Conservation (phyloP, 2,113 vertebrate species). For the Suricata suricatta region DNA sequence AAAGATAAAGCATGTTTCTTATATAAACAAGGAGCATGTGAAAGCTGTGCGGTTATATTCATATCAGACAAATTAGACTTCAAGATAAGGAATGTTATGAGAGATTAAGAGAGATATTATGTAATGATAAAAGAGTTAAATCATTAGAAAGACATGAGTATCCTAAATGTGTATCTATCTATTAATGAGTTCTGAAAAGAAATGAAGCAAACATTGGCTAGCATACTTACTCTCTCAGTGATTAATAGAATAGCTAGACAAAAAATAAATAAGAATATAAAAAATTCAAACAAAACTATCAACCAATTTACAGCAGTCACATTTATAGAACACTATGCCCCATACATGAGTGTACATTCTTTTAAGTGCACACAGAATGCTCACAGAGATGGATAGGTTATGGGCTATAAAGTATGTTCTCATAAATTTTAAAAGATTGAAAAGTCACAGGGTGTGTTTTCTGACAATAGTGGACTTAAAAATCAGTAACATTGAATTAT, state of each 20-base stretch:
- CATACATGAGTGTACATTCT: neutral
- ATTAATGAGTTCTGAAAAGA: constrained; percentile 41
- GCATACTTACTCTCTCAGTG: neutral
- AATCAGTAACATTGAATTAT: constrained; percentile 8
- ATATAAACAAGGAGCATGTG: neutral
- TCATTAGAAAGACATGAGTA: constrained; percentile 46
- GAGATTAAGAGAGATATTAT: neutral
- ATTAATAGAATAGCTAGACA: neutral
- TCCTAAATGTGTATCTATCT: neutral
- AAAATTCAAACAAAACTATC: constrained; percentile 4
- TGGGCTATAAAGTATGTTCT: neutral
- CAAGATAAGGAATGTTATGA: constrained; percentile 40
- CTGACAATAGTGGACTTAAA: neutral
- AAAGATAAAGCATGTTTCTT: neutral
- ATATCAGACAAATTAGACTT: constrained; percentile 39
- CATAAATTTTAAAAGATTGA: neutral
- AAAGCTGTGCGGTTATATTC: neutral
- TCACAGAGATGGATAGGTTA: neutral
- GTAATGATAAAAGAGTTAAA: constrained; percentile 19
- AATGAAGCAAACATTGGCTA: neutral
- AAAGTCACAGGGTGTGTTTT: neutral
- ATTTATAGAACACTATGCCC: neutral
- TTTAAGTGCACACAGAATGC: neutral
- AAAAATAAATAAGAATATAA: neutral
- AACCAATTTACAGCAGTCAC: neutral